Base-by-base conservation (phyloP, 2,797 vertebrate genomes). In the Rhinogobio ventralis region DNA sequence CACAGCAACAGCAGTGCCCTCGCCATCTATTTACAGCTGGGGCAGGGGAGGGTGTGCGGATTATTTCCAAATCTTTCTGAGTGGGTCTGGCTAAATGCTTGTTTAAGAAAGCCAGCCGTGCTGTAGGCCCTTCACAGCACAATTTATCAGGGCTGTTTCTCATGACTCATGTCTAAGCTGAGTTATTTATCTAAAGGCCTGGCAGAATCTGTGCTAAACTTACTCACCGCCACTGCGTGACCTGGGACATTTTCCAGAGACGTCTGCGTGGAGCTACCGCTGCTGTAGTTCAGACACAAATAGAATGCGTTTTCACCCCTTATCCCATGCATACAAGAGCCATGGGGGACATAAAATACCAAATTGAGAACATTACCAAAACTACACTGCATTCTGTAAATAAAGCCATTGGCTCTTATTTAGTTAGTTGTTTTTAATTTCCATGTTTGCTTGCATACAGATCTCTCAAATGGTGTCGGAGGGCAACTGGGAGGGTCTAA, bases 391-490 rank as follows among this genome's bases (percentile, higher is more conserved):
- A 51, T 80, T 49, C 53, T 53, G 17, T 33, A 17, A 62, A 73
- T 13, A 73, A 30, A 55, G 33, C 39, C 25, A 39, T 17, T 84
- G 20, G 42, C 15, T 74, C 9, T 71, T 39, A 60, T 28, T 66
- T 75, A 67, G 15, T 75, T 46, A 15, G 9, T 23, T 5, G 19
- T 45, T 55, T 78, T 60, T 39, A 45, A 67, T 45, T 45, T 28
- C 7, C 25, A 13, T 78, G 39, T 79, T 79, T 79, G 33, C 28
- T 72, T 62, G 46, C 25, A 76, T 69, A 69, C 92, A 98, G 97
- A 97, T 97, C 89, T 98, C 97, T 88, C 97, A 97, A 93, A 93
- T 97, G 94, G 96, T 97, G 91, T 96, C 96, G 0, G 98, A 99
- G 77, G 93, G 93, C 19, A 94, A 95, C 90, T 95, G 96, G 79